Base-by-base conservation (phyloP, 2,888 invertebrate species). In the Cynaeus angustus region DNA sequence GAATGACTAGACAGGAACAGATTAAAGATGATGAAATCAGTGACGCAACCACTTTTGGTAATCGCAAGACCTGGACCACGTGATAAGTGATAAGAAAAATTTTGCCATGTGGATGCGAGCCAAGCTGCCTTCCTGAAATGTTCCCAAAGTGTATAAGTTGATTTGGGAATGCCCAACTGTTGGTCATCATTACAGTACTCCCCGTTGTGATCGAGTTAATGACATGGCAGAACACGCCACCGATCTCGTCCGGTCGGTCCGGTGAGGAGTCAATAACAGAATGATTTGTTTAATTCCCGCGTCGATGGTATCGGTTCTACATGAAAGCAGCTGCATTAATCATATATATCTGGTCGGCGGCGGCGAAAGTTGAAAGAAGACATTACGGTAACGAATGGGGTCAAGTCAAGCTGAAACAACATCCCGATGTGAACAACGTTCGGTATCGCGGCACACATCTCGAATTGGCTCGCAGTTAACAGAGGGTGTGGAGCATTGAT, bases 381-480 rank as follows among this genome's bases (percentile, higher is more conserved):
- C 83, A 84, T 85, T 84, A 84, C 81, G 79, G 80, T 81, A 84
- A 85, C 82, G 83, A 85, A 85, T 84, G 85, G 84, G 85, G 84
- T 80, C 84, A 84, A 83, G 82, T 83, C 83, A 80, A 82, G 84
- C 83, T 81, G 83, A 84, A 85, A 85, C 83, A 85, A 84, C 84
- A 84, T 83, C 81, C 81, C 80, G 81, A 81, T 79, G 79, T 78
- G 80, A 78, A 80, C 78, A 77, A 77, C 77, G 77, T 74, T 80
- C 76, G 76, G 79, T 84, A 83, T 83, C 83, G 81, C 81, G 81
- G 86, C 87, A 87, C 86, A 87, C 87, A 88, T 88, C 87, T 87
- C 85, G 85, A 87, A 87, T 87, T 86, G 87, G 87, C 86, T 86
- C 85, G 84, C 85, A 84, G 84, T 84, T 84, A 84, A 83, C 84